These are phyloP conservation scores for Ormia ochracea DNA, from an alignment of 2,888 invertebrate species.

Conservation along the genomic window DNA sequence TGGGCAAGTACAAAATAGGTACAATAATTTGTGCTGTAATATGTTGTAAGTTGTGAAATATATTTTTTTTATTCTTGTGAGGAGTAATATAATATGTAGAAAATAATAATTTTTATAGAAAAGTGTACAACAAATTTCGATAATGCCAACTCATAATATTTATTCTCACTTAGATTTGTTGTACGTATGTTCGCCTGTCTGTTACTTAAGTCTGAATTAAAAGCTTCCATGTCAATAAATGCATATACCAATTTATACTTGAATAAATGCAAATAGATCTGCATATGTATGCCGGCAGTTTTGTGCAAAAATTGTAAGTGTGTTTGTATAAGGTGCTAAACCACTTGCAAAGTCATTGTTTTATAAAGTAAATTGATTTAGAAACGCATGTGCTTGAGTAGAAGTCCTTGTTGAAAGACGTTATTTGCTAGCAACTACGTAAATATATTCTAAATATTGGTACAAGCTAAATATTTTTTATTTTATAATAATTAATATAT, in stretches of 20 bases:
- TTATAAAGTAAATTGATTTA: constrained; percentile 33
- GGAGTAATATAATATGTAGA: too few species aligned
- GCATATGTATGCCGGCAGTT: neutral
- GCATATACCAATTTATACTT: constrained; percentile 43
- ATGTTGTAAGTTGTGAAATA: too few species aligned
- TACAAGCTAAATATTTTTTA: too few species aligned
- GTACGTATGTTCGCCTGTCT: constrained; percentile 4
- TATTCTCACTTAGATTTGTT: neutral
- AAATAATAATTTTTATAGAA: too few species aligned
- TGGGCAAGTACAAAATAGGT: too few species aligned
- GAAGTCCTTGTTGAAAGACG: neutral
- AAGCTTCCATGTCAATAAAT: constrained; percentile 48
- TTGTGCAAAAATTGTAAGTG: neutral
- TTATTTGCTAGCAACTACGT: neutral
- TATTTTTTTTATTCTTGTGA: too few species aligned
- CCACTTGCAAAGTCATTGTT: constrained; percentile 53
- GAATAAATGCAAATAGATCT: neutral
- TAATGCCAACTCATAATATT: neutral
- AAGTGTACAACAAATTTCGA: neutral
- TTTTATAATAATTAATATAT: too few species aligned
- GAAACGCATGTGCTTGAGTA: constrained; percentile 15
- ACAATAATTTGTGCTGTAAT: too few species aligned
- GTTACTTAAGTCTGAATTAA: constrained; percentile 43
- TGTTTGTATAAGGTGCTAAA: constrained; percentile 35
- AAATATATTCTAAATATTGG: neutral